These are phyloP conservation scores for Miltochrista miniata DNA, from an alignment of 2,888 invertebrate genomes.

Conservation along the genomic window DNA sequence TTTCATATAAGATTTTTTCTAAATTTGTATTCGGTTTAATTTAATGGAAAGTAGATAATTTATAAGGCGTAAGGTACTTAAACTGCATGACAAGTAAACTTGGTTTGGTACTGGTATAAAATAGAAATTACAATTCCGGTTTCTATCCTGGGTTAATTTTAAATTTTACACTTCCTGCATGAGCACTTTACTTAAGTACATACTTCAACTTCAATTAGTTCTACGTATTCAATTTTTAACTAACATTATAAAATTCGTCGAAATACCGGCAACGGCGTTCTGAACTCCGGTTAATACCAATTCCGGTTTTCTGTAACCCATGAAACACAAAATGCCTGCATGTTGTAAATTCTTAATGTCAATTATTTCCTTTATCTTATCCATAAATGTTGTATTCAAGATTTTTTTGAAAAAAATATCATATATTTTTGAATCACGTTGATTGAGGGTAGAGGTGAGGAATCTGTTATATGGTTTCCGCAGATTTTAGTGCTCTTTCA, in stretches of 20 bases:
- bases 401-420: background rate
- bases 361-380: conserved; percentile 2
- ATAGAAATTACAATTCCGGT: background rate
- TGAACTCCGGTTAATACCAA: too few relatives aligned
- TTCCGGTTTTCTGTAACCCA: background rate
- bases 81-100: background rate
- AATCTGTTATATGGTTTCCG: too few relatives aligned
- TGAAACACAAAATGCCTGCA: conserved; percentile 8
- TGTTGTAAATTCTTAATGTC: conserved; percentile 35
- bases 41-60: background rate
- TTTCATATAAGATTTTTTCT: too few relatives aligned
- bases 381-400: conserved; percentile 16
- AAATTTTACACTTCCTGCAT: too few relatives aligned
- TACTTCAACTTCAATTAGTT: too few relatives aligned
- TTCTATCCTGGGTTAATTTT: background rate
- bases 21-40: background rate
- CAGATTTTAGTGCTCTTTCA: too few relatives aligned
- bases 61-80: background rate
- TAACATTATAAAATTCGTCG: too few relatives aligned
- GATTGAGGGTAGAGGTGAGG: too few relatives aligned
- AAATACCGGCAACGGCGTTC: too few relatives aligned
- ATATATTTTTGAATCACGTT: too few relatives aligned
- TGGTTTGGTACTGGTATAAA: background rate
- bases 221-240: too few relatives aligned
- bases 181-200: too few relatives aligned